A percentile compares a stretch with the other conserved stretches of the same genome.
Evolutionary conservation across 2,113 vertebrate species (phyloP).

Genomic region (Ranitomeya imitator): DNA sequence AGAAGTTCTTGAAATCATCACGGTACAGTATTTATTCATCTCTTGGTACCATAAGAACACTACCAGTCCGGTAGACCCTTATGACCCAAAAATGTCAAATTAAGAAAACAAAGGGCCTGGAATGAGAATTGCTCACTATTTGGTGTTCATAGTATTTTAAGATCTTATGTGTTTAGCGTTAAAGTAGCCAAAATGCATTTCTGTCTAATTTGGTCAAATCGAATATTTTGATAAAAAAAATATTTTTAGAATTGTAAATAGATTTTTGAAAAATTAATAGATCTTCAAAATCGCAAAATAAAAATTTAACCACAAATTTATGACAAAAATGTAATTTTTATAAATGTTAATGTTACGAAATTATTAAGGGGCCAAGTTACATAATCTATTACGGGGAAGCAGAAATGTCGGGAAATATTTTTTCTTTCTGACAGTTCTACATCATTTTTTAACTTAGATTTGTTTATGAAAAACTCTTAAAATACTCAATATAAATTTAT

Average conservation of each 20-base stretch:
- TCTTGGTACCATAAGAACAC: background rate
- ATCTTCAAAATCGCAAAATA: too few relatives aligned
- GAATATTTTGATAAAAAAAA: background rate
- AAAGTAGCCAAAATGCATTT: background rate
- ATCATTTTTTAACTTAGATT: too few relatives aligned
- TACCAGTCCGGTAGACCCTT: background rate
- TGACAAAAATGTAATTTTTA: too few relatives aligned
- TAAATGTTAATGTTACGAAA: too few relatives aligned
- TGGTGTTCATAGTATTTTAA: background rate
- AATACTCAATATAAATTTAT: too few relatives aligned
- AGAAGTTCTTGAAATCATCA: constrained; percentile 79
- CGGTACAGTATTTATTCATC: constrained; percentile 59
- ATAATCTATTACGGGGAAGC: too few relatives aligned
- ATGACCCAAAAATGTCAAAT: background rate
- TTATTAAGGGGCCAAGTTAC: too few relatives aligned
- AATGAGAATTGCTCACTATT: background rate
- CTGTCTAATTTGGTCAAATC: background rate
- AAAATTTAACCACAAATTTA: too few relatives aligned
- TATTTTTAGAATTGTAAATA: too few relatives aligned
- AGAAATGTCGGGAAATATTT: too few relatives aligned
- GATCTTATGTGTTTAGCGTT: background rate
- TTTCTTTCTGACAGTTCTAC: too few relatives aligned
- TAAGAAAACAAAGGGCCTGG: background rate
- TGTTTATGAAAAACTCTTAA: too few relatives aligned
- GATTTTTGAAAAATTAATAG: background rate